Evolutionary conservation across 2,888 invertebrate species (phyloP).

Genomic region (Drosophila histrio): DNA sequence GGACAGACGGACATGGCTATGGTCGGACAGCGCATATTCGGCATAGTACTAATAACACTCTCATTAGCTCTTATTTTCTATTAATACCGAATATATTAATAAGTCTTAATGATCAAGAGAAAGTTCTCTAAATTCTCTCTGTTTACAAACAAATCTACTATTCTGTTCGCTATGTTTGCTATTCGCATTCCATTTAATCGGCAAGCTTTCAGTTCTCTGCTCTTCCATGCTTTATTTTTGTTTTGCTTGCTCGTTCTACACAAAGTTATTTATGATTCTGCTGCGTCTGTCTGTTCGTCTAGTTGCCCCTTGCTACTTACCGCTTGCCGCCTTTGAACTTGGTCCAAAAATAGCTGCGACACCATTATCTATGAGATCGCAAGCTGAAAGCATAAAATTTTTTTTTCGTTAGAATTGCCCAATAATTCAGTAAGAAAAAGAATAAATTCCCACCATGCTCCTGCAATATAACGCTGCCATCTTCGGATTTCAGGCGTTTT

Average conservation of each 20-base stretch:
- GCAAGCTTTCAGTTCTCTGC: slow-evolving; percentile 16
- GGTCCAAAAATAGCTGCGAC: slow-evolving; percentile 91
- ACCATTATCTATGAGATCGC: slow-evolving; percentile 87
- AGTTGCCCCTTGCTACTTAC: slow-evolving; percentile 54
- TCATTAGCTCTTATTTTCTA: neutral
- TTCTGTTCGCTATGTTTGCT: neutral
- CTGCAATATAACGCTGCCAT: slow-evolving; percentile 78
- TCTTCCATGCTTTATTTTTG: slow-evolving; percentile 41
- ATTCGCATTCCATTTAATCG: slow-evolving; percentile 13
- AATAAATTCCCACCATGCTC: slow-evolving; percentile 68
- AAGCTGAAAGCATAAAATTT: slow-evolving; percentile 85
- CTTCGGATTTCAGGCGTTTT: slow-evolving; percentile 65
- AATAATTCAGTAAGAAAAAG: neutral
- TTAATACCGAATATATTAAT: neutral
- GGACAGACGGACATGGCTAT: too few species aligned
- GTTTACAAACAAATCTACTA: slow-evolving; percentile 51
- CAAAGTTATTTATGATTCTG: slow-evolving; percentile 24
- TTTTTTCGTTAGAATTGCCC: neutral
- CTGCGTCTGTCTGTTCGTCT: neutral
- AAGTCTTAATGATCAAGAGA: neutral
- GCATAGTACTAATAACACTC: too few species aligned
- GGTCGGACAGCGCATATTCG: too few species aligned
- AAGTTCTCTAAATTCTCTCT: slow-evolving; percentile 5
- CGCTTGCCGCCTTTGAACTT: slow-evolving; percentile 83
- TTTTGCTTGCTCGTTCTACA: slow-evolving; percentile 65